A percentile compares a stretch with the other conserved stretches of the same genome.
Evolutionary conservation across 2,888 invertebrate genomes (phyloP).

Genomic region (Drosophila leonis): DNA sequence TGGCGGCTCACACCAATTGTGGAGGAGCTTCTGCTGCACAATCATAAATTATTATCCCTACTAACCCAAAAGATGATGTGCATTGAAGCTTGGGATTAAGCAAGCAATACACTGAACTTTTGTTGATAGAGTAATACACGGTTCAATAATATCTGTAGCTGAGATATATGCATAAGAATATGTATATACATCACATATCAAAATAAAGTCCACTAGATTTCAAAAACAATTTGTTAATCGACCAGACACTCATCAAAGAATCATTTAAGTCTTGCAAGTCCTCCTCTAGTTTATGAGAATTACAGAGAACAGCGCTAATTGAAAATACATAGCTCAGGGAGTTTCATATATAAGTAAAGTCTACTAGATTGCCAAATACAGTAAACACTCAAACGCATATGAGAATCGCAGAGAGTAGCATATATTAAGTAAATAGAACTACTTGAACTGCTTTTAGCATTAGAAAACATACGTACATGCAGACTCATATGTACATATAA

Average conservation of each 20-base stretch:
- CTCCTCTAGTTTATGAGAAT: not conserved
- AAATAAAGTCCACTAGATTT: too few species aligned
- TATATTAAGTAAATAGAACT: not conserved
- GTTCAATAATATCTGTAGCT: too few species aligned
- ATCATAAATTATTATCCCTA: conserved; percentile 46
- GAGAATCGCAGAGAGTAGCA: not conserved
- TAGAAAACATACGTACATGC: not conserved
- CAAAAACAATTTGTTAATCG: too few species aligned
- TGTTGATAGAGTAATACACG: too few species aligned
- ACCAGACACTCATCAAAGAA: not conserved
- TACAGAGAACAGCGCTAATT: not conserved
- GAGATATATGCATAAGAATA: too few species aligned
- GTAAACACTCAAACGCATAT: not conserved
- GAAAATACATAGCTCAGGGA: not conserved
- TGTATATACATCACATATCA: too few species aligned
- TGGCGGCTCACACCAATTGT: conserved; percentile 55
- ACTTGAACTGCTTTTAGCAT: not conserved
- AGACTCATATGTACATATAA: too few species aligned
- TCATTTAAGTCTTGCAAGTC: not conserved
- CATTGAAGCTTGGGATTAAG: conserved; percentile 7
- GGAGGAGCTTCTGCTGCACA: conserved; percentile 41
- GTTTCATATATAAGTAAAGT: too few species aligned
- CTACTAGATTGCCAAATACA: not conserved
- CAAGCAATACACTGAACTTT: not conserved
- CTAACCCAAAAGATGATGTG: conserved; percentile 8